Evolutionary conservation across 2,113 vertebrate genomes (phyloP).

Genomic region (Labeo rohita): DNA sequence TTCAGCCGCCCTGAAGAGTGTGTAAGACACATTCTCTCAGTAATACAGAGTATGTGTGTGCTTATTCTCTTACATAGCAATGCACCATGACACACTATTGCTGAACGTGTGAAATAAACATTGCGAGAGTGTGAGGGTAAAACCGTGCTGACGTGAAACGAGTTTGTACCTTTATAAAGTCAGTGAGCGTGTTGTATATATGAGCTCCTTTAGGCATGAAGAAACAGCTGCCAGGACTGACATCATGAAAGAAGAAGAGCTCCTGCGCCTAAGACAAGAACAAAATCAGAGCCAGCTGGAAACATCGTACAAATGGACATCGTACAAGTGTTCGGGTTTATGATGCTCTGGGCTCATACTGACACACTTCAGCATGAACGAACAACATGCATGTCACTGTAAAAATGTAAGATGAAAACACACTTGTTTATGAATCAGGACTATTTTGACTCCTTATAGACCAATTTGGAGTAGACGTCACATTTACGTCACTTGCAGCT

Average conservation of each 20-base stretch:
- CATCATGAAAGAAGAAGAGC: constrained; percentile 90
- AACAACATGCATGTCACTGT: neutral
- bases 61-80: neutral
- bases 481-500: no score
- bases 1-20: neutral
- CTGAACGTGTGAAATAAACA: neutral
- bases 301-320: neutral
- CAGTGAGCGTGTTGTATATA: constrained; percentile 86
- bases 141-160: neutral
- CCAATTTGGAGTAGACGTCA: no score
- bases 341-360: neutral
- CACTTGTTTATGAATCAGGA: neutral
- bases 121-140: neutral
- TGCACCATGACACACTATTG: neutral
- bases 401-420: neutral
- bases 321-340: neutral
- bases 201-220: constrained; percentile 91
- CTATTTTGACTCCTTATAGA: neutral
- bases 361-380: neutral
- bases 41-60: neutral
- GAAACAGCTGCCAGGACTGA: constrained; percentile 94
- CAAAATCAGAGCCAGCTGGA: neutral
- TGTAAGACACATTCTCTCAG: neutral
- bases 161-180: constrained; percentile 84
- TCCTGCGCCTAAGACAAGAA: constrained; percentile 76